Conservation (phyloP, 2,888 invertebrate genomes). For the Drosophila affinis region DNA sequence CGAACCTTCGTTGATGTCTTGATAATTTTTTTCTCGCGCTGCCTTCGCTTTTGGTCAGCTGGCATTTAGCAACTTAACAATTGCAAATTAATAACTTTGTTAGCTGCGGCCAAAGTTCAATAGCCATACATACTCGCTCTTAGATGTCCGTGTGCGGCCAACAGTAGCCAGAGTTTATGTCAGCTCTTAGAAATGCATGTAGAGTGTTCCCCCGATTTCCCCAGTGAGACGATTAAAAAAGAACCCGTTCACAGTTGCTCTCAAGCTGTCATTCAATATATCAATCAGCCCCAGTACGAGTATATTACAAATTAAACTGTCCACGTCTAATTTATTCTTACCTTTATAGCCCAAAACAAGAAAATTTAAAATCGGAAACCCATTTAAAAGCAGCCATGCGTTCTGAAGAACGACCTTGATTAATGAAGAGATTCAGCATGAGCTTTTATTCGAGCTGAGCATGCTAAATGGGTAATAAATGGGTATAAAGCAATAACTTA, state of each 20-base stretch:
- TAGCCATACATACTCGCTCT: slow-evolving; percentile 16
- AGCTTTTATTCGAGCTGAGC: background rate
- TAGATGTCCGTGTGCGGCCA: slow-evolving; percentile 16
- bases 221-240: slow-evolving; percentile 6
- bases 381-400: slow-evolving; percentile 36
- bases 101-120: slow-evolving; percentile 51
- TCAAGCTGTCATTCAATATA: slow-evolving; percentile 23
- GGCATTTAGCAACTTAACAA: slow-evolving; percentile 52
- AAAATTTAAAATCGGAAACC: slow-evolving; percentile 30
- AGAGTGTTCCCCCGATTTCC: slow-evolving; percentile 40
- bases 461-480: slow-evolving; percentile 22
- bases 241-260: slow-evolving; percentile 61
- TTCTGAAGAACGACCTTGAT: slow-evolving; percentile 55
- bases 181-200: slow-evolving; percentile 52
- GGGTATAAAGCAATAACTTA: slow-evolving; percentile 9
- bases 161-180: slow-evolving; percentile 47
- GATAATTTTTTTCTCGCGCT: slow-evolving; percentile 45
- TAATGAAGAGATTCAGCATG: slow-evolving; percentile 31
- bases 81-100: slow-evolving; percentile 67
- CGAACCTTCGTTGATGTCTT: slow-evolving; percentile 42
- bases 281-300: slow-evolving; percentile 28
- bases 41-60: slow-evolving; percentile 27
- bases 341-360: slow-evolving; percentile 41
- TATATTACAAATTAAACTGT: slow-evolving; percentile 37
- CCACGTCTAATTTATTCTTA: slow-evolving; percentile 55